Conservation (phyloP, 2,888 invertebrate species). For the Ochropacha duplaris region DNA sequence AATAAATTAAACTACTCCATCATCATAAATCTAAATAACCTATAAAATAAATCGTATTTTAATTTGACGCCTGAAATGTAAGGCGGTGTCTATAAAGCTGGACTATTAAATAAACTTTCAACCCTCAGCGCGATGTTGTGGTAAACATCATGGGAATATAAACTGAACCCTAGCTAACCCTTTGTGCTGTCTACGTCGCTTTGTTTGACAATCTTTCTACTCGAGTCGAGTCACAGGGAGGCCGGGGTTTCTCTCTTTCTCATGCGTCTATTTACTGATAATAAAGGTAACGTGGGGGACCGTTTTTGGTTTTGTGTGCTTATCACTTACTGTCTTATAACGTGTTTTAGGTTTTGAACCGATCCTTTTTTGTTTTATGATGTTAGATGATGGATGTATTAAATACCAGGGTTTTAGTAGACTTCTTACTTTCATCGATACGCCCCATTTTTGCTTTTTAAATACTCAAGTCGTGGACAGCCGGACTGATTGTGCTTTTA, state of each 20-base stretch:
- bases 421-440: too few relatives aligned
- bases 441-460: too few relatives aligned
- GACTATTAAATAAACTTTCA: conserved; percentile 38
- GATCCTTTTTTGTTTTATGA: too few relatives aligned
- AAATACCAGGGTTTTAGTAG: too few relatives aligned
- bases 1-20: not conserved
- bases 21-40: not conserved
- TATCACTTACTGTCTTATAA: not conserved
- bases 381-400: too few relatives aligned
- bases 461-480: too few relatives aligned
- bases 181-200: conserved; percentile 32
- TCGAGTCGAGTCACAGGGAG: conserved; percentile 16
- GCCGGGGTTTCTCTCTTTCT: conserved; percentile 14
- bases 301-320: not conserved
- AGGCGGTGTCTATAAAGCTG: conserved; percentile 27
- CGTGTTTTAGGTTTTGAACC: too few relatives aligned
- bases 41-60: conserved; percentile 26
- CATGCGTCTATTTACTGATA: not conserved
- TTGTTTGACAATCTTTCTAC: conserved; percentile 30
- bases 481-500: too few relatives aligned
- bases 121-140: conserved; percentile 9
- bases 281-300: not conserved
- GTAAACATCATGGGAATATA: conserved; percentile 15
- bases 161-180: conserved; percentile 19
- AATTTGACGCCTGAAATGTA: conserved; percentile 26